Base-by-base conservation (phyloP, 2,113 vertebrate genomes). In the Tachysurus vachellii region DNA sequence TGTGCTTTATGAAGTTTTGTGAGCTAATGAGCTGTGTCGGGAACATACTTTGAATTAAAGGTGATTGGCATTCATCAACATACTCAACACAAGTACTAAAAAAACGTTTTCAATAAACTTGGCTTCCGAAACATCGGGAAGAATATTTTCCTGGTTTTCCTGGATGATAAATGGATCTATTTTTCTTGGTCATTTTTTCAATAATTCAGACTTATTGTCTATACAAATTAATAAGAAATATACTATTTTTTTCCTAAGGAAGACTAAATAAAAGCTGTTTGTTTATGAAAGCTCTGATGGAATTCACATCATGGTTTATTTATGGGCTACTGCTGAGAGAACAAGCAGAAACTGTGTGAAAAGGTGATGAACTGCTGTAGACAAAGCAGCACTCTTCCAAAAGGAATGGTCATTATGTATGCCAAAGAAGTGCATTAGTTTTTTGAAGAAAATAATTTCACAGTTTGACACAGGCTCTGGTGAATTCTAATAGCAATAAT, bases 401-500 rank as follows among this genome's bases (percentile, higher is more conserved):
- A 77, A 47, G 4, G 42, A 66, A 53, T 44, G 73, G 73, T 47
- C 44, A 7, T 44, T 36, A 75, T 4, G 26, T 28, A 68, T 70
- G n/a, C n/a, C 16, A 19, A 83, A 73, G 71, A 77, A 82, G 28
- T 66, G 36, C 70, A 31, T 82, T 50, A 61, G 23, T 19, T 77
- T 66, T 62, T 53, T n/a, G 42, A 66, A 66, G 81, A 66, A 64
- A 83, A 83, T 44, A 66, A 83, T 57, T 86, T 82, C 64, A 47
- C 42, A 14, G 64, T 80, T 71, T 61, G 85, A 86, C 70, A 73
- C 31, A 71, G 70, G 31, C 64, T 59, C 54, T 57, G 12, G 54
- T 54, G 66, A 86, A 82, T 50, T 71, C 53, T 71, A 82, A 82
- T 68, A 50, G 66, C 31, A 86, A 59, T 81, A 86, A 86, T 81